These are phyloP conservation scores for Epinephelus awoara DNA, from an alignment of 2,797 vertebrate species.

Conservation along the genomic window DNA sequence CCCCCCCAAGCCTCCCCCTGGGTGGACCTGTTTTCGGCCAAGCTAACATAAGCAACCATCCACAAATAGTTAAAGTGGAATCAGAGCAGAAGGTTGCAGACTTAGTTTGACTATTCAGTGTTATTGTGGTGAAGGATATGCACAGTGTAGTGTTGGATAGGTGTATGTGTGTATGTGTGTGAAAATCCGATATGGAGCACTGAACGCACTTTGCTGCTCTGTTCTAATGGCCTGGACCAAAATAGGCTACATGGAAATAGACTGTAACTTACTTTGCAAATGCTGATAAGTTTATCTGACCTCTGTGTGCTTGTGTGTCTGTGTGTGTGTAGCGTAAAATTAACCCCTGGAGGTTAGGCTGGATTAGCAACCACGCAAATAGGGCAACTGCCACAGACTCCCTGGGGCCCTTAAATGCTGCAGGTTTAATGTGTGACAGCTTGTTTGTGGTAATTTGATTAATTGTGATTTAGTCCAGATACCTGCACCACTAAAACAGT, in stretches of 20 bases:
- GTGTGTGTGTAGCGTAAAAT: conserved; percentile 40
- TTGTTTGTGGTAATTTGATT: conserved; percentile 14
- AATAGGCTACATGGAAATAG: conserved; percentile 70
- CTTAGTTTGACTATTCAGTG: conserved; percentile 21
- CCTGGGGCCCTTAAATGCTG: conserved; percentile 8
- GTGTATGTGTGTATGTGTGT: neutral
- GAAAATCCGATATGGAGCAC: conserved; percentile 30
- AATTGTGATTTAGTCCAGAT: neutral
- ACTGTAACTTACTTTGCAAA: conserved; percentile 62
- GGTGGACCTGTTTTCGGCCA: conserved; percentile 32
- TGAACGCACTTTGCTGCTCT: conserved; percentile 50
- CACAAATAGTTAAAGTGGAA: conserved; percentile 17
- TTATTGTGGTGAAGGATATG: conserved; percentile 11
- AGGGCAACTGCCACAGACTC: conserved; percentile 20
- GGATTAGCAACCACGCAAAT: conserved; percentile 35
- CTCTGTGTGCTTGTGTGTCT: conserved; percentile 6
- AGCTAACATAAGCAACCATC: conserved; percentile 45
- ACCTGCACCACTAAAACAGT: neutral
- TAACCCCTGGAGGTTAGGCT: conserved; percentile 22
- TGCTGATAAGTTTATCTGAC: conserved; percentile 56
- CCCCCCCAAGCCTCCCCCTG: neutral
- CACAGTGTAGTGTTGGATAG: neutral
- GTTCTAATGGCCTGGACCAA: conserved; percentile 58
- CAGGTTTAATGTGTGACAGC: conserved; percentile 5
- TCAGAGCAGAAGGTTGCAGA: conserved; percentile 11